Conservation (phyloP, 1,140 invertebrate species). For the Tyrophagus putrescentiae region DNA sequence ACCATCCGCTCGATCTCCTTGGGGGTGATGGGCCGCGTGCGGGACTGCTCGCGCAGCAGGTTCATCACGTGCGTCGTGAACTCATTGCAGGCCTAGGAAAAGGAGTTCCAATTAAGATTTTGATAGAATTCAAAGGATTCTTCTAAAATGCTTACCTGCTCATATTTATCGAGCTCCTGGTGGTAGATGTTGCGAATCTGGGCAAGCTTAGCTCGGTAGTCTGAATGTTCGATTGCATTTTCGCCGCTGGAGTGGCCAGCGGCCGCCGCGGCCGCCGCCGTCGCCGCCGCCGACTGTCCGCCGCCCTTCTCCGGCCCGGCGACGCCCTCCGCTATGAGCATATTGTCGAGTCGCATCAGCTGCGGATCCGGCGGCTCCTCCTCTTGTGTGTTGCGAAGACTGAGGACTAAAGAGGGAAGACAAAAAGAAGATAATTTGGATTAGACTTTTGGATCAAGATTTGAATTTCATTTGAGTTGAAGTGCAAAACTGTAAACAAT, state of each 20-base stretch:
- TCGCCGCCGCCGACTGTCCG: conserved; percentile 74
- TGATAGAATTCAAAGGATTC: background rate
- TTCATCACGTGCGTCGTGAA: conserved; percentile 99
- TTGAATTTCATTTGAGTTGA: background rate
- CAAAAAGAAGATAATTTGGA: conserved; percentile 23
- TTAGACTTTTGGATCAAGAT: background rate
- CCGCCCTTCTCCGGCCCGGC: conserved; percentile 94
- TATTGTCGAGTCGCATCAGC: conserved; percentile 96
- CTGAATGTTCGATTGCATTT: conserved; percentile 95
- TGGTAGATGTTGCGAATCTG: conserved; percentile 99
- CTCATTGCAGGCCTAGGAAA: conserved; percentile 84
- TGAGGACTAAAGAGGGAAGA: conserved; percentile 51
- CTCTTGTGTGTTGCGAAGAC: conserved; percentile 88
- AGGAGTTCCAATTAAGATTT: background rate
- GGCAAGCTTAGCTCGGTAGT: conserved; percentile 95
- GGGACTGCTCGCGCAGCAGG: conserved; percentile 86
- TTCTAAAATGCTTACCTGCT: conserved; percentile 48
- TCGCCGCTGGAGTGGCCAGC: conserved; percentile 54
- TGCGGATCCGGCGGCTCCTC: conserved; percentile 98
- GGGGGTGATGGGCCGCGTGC: conserved; percentile 83
- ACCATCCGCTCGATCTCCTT: conserved; percentile 99
- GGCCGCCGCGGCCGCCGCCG: conserved; percentile 67
- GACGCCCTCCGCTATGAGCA: conserved; percentile 98
- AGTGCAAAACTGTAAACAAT: background rate
- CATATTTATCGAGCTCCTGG: conserved; percentile 97